These are phyloP conservation scores for Nemoura dubitans DNA, from an alignment of 2,888 invertebrate species.

Conservation along the genomic window DNA sequence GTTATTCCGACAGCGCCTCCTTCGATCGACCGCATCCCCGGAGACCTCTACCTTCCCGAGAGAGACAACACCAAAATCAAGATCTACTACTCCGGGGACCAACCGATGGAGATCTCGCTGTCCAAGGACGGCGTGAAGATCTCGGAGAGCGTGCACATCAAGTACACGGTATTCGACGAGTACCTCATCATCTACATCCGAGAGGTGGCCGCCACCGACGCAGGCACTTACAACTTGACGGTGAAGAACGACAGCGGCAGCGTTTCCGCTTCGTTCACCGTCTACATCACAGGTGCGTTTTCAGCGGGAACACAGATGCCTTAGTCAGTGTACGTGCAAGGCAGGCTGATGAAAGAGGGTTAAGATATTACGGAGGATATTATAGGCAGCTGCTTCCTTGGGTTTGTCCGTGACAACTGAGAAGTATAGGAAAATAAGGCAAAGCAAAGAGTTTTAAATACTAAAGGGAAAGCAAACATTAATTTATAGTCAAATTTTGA, in stretches of 20 bases:
- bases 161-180: slow-evolving; percentile 95
- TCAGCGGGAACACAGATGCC: too few relatives aligned
- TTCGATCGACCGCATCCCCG: slow-evolving; percentile 89
- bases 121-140: slow-evolving; percentile 84
- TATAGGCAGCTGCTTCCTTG: too few relatives aligned
- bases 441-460: too few relatives aligned
- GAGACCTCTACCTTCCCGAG: slow-evolving; percentile 88
- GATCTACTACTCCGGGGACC: slow-evolving; percentile 95
- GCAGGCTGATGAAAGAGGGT: too few relatives aligned
- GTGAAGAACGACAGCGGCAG: slow-evolving; percentile 93
- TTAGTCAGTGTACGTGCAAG: background rate
- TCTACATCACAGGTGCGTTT: slow-evolving; percentile 79
- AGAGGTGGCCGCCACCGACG: slow-evolving; percentile 89
- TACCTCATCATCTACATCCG: slow-evolving; percentile 95
- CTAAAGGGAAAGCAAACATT: too few relatives aligned
- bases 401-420: too few relatives aligned
- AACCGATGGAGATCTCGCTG: slow-evolving; percentile 89
- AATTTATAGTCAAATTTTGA: too few relatives aligned
- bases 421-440: too few relatives aligned
- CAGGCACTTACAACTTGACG: slow-evolving; percentile 86
- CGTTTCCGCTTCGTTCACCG: slow-evolving; percentile 82
- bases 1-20: slow-evolving; percentile 94
- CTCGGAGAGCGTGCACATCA: slow-evolving; percentile 79
- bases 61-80: slow-evolving; percentile 98
- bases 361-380: too few relatives aligned